A percentile compares a stretch with the other conserved stretches of the same genome.
Evolutionary conservation across 2,113 vertebrate species (phyloP).

Genomic region (Sitta europaea): DNA sequence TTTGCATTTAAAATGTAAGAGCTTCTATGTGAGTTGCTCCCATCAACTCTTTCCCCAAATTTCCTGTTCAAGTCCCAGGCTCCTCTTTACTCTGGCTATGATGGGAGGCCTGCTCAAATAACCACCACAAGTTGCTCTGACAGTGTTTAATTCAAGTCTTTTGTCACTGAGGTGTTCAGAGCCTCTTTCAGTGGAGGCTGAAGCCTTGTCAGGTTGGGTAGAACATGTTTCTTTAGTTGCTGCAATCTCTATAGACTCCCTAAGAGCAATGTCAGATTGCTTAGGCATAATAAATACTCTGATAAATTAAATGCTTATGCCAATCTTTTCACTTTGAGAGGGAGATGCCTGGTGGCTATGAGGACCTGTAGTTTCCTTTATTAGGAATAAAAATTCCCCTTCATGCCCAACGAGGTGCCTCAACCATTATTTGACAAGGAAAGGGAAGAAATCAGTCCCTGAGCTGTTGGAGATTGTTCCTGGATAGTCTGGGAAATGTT

Average conservation of each 20-base stretch:
- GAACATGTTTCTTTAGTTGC: not conserved
- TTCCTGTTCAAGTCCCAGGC: not conserved
- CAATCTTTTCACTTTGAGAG: not conserved
- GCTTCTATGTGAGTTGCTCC: not conserved
- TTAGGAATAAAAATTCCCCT: not conserved
- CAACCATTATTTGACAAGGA: not conserved
- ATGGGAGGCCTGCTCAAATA: not conserved
- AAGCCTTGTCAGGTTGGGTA: not conserved
- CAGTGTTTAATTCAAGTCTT: not conserved
- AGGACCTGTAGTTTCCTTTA: not conserved
- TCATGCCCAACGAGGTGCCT: accelerated
- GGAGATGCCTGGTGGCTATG: not conserved
- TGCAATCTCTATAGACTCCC: not conserved
- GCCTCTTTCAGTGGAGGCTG: not conserved
- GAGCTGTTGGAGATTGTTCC: not conserved
- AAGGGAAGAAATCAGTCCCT: not conserved
- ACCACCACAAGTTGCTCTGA: not conserved
- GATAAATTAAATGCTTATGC: not conserved
- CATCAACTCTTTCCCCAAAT: not conserved
- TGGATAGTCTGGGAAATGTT: not conserved
- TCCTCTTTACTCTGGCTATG: not conserved
- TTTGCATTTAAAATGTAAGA: not conserved
- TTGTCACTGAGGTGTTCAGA: not conserved
- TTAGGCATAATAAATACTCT: not conserved
- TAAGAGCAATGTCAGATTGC: not conserved